A percentile compares a stretch with the other conserved stretches of the same genome.
phyloP scores from a whole-genome alignment of 2,113 vertebrate genomes.

The Pionites leucogaster region DNA sequence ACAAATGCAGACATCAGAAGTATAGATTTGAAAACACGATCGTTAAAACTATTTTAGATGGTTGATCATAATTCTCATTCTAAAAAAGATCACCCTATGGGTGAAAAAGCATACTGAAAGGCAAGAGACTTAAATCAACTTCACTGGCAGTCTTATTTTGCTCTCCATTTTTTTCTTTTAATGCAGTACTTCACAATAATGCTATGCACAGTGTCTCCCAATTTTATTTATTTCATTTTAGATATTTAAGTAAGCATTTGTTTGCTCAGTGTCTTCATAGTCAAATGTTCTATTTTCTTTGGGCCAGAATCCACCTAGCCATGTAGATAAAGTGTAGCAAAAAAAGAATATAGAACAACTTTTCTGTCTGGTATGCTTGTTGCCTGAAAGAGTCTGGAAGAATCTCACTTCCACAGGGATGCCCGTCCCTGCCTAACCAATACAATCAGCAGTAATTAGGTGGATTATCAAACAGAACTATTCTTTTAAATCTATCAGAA shows the following conservation, averaged over 20 bases:
- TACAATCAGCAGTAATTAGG: neutral
- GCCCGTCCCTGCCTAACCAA: neutral
- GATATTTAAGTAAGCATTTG: neutral
- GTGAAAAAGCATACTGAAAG: neutral
- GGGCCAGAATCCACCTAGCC: neutral
- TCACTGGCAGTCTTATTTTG: neutral
- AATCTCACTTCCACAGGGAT: neutral
- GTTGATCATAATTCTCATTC: neutral
- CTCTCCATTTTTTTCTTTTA: neutral
- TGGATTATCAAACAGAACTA: neutral
- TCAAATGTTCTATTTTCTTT: neutral
- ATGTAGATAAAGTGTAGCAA: accelerated
- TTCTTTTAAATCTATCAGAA: neutral
- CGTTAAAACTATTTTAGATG: neutral
- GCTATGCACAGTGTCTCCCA: neutral
- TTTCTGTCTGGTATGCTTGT: neutral
- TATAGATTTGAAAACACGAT: neutral
- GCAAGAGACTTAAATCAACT: neutral
- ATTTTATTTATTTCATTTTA: constrained; percentile 10
- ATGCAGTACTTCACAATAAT: neutral
- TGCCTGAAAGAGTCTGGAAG: neutral
- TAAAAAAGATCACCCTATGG: neutral
- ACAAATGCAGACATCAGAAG: neutral
- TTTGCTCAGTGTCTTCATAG: neutral
- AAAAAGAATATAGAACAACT: neutral